Evolutionary conservation across 92 coral and sea anemone genomes (phyloP), one percentile per base, ranked within the genome.

Genomic region (Epizoanthus stellaris): DNA sequence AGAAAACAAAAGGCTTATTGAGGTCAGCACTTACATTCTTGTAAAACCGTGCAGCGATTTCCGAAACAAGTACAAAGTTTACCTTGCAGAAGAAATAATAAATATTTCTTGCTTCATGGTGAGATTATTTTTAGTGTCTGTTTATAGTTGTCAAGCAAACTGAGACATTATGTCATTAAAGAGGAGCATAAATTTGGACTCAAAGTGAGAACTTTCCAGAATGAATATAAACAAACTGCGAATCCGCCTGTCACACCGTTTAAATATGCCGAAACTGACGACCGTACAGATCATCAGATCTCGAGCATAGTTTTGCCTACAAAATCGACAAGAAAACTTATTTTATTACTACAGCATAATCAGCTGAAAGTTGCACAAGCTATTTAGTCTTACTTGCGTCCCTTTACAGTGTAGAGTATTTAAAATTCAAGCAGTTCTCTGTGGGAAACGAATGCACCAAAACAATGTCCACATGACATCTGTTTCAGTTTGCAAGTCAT

Each of bases 11-110:
- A 8, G 34, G 58, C n/a, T 77, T 45, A 56, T 25, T 0, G 3
- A 79, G 72, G 83, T 79, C 83, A 79, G 45, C 12, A 70, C 52
- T 43, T 42, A 58, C 83, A 79, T 79, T 79, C 71, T 79, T 63
- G 2, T 63, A 5, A 67, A 63, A 59, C 72, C 36, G 9, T 49
- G 83, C 60, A 79, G 20, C 64, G 47, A 21, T 79, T 79, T 79
- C 39, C 5, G 67, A 79, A 79, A 43, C 49, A 0, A 6, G 9
- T 13, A 0, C 6, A 67, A 67, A 68, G 72, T 38, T 25, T 15
- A 0, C 42, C 12, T 6, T 5, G 45, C 49, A 3, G 30, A 16
- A 40, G 42, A 10, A 68, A 15, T 13, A 15, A 11, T 25, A 49
- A 49, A 49, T 38, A 15, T 20, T 14, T 68, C 11, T 40, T 67